Evolutionary conservation across 1,140 invertebrate genomes (phyloP).

Genomic region (Colletes latitarsis): DNA sequence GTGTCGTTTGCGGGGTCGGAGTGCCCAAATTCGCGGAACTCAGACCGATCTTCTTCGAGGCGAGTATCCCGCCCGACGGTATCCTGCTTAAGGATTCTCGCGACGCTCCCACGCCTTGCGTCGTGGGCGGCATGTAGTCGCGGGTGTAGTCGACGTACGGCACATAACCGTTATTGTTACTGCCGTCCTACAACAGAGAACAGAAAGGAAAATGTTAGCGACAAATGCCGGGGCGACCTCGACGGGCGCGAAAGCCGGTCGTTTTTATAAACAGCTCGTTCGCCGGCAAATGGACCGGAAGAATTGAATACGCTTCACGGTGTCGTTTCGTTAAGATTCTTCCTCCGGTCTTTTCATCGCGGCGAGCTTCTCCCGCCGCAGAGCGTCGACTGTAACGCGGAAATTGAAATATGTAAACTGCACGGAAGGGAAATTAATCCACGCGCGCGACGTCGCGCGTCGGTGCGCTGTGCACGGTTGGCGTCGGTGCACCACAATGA

Average conservation of each 20-base stretch:
- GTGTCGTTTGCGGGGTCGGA: slow-evolving; percentile 80
- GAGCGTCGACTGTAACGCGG: neutral
- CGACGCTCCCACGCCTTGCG: slow-evolving; percentile 80
- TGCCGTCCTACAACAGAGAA: slow-evolving; percentile 84
- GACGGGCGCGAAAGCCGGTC: no score
- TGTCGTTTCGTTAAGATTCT: slow-evolving; percentile 2
- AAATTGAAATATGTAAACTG: neutral
- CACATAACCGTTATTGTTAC: slow-evolving; percentile 93
- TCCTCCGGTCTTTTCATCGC: neutral
- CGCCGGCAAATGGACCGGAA: neutral
- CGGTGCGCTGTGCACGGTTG: slow-evolving; percentile 1
- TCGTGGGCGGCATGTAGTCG: slow-evolving; percentile 90
- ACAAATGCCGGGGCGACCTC: neutral
- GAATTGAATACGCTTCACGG: neutral
- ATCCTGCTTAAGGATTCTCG: slow-evolving; percentile 82
- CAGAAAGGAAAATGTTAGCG: neutral
- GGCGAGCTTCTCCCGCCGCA: neutral
- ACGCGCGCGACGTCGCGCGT: no score
- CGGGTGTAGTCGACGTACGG: slow-evolving; percentile 92
- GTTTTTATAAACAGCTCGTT: neutral
- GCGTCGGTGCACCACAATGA: neutral
- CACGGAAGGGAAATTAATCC: slow-evolving; percentile 29
- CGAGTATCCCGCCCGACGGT: slow-evolving; percentile 79
- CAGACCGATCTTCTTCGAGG: slow-evolving; percentile 83
- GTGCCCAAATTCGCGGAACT: slow-evolving; percentile 82